These are phyloP conservation scores for Phrynosoma platyrhinos DNA, from an alignment of 2,113 vertebrate genomes.

Conservation along the genomic window DNA sequence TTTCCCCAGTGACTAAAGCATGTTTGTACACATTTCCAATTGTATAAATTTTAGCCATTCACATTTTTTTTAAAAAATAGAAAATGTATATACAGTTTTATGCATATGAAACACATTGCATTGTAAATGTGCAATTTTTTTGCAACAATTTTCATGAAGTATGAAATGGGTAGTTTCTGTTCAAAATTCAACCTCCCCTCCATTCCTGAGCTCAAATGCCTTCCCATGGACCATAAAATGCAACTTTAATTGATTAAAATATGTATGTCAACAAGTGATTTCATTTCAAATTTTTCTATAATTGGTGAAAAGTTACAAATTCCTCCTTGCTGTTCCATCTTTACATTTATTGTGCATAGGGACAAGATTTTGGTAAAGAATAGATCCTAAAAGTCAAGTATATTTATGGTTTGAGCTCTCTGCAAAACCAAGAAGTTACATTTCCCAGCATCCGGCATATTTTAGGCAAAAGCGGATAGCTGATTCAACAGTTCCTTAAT, in stretches of 20 bases:
- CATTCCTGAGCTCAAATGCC: neutral
- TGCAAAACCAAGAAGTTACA: neutral
- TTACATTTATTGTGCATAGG: neutral
- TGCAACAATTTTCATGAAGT: neutral
- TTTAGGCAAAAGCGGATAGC: neutral
- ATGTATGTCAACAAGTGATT: neutral
- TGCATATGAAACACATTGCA: neutral
- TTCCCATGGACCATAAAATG: neutral
- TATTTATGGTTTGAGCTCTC: neutral
- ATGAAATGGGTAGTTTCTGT: neutral
- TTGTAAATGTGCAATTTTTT: neutral
- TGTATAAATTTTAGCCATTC: neutral
- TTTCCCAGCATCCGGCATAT: neutral
- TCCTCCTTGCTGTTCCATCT: neutral
- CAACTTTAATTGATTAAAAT: neutral
- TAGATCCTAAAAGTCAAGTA: neutral
- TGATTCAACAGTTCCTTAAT: conserved; percentile 13
- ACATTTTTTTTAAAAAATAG: too few relatives aligned
- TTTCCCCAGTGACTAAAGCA: too few relatives aligned
- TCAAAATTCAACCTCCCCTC: neutral
- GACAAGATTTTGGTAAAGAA: neutral
- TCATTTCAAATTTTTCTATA: neutral
- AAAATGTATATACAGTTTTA: neutral
- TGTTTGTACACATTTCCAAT: too few relatives aligned
- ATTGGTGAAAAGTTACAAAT: neutral